Evolutionary conservation across 2,888 invertebrate species (phyloP).

Genomic region (Agriopis leucophaearia): DNA sequence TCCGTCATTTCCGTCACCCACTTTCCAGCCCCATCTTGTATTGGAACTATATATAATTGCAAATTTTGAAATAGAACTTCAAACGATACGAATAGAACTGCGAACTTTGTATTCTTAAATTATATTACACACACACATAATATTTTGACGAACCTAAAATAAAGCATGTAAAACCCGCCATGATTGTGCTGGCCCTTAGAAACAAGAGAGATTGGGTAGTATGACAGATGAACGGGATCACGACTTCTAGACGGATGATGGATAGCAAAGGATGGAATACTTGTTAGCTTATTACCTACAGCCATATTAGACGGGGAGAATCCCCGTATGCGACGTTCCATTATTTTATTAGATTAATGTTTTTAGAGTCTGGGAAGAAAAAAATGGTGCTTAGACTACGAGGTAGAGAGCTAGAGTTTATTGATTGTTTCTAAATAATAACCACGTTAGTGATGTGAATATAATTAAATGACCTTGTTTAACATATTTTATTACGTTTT

Average conservation of each 20-base stretch:
- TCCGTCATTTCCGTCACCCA: too few species aligned
- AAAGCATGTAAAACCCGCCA: neutral
- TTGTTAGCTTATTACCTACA: conserved; percentile 80
- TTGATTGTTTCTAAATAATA: neutral
- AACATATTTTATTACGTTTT: neutral
- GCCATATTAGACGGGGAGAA: conserved; percentile 70
- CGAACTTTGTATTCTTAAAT: too few species aligned
- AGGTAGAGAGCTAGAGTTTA: neutral
- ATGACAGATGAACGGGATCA: conserved; percentile 67
- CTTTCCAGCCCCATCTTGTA: too few species aligned
- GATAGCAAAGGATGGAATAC: conserved; percentile 70
- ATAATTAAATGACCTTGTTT: neutral
- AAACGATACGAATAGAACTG: too few species aligned
- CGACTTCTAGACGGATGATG: conserved; percentile 68
- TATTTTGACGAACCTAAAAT: neutral
- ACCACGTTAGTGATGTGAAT: neutral
- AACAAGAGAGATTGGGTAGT: conserved; percentile 46
- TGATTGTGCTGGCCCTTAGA: conserved; percentile 7
- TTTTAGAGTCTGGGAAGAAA: conserved; percentile 51
- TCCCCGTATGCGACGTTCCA: conserved; percentile 74
- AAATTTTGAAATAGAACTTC: too few species aligned
- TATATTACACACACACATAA: too few species aligned
- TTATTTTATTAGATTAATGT: conserved; percentile 82
- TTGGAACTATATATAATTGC: too few species aligned
- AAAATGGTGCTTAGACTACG: conserved; percentile 4